Conservation (phyloP, 2,113 vertebrate species). For the Cervus canadensis region DNA sequence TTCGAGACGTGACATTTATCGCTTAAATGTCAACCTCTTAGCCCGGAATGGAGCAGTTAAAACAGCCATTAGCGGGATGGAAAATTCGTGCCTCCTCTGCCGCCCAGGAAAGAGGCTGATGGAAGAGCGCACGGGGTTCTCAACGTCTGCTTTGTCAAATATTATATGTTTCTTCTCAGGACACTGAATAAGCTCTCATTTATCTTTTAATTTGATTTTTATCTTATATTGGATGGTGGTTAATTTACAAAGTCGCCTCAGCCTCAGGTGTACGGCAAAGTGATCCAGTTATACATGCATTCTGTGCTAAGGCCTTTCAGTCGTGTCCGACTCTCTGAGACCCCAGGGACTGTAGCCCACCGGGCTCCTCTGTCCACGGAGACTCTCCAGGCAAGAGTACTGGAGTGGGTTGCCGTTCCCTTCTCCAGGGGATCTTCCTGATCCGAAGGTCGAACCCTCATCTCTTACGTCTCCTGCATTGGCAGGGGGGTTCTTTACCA, state of each 20-base stretch:
- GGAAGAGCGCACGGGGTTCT: not conserved
- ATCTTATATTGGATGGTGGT: not conserved
- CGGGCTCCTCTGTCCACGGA: not conserved
- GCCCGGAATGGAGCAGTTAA: not conserved
- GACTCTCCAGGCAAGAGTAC: not conserved
- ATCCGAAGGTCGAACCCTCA: not conserved
- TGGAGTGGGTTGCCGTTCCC: not conserved
- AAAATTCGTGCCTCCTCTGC: not conserved
- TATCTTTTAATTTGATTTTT: not conserved
- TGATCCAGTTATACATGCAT: not conserved
- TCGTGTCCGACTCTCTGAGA: not conserved
- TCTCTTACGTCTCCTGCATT: not conserved
- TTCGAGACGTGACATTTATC: slow-evolving; percentile 29
- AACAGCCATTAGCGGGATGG: not conserved
- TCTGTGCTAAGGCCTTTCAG: not conserved
- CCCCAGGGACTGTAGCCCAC: not conserved
- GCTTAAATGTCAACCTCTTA: slow-evolving; percentile 21
- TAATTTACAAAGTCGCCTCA: not conserved
- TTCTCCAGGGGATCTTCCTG: not conserved
- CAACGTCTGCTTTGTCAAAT: not conserved
- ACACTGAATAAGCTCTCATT: no score
- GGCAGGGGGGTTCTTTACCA: not conserved
- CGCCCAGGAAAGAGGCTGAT: not conserved
- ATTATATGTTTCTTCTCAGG: not conserved
- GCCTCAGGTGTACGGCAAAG: not conserved